Conservation (phyloP, 2,113 vertebrate species). For the Cephalopterus ornatus region DNA sequence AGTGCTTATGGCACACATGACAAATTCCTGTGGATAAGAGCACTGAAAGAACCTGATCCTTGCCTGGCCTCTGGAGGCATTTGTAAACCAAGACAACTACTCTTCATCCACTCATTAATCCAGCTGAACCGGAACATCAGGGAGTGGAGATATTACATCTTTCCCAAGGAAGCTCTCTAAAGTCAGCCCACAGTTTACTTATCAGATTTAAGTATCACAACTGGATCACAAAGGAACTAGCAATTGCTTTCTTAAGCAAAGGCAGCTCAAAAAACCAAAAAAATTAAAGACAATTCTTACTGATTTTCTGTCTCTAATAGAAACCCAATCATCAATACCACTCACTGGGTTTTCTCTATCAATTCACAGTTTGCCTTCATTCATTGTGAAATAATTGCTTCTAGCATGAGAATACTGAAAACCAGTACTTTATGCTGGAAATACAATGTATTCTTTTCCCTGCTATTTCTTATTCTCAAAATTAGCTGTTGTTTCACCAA, state of each 20-base stretch:
- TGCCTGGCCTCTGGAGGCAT: background rate
- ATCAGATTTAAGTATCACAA: background rate
- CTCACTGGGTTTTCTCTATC: background rate
- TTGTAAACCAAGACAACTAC: background rate
- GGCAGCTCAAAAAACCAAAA: background rate
- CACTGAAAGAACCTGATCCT: background rate
- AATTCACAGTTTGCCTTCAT: background rate
- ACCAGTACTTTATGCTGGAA: background rate
- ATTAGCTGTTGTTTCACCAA: background rate
- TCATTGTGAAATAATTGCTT: background rate
- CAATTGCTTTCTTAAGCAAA: background rate
- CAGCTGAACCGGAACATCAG: constrained; percentile 45
- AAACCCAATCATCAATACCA: background rate
- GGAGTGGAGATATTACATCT: background rate
- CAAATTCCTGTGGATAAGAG: background rate
- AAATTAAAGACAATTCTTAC: background rate
- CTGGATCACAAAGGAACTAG: background rate
- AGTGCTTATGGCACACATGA: background rate
- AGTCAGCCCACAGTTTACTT: constrained; percentile 16
- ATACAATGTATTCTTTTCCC: background rate
- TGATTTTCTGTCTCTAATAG: background rate
- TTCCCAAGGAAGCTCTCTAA: constrained; percentile 2
- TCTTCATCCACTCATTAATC: background rate
- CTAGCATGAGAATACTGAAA: background rate
- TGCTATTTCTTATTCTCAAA: background rate